A percentile compares a stretch with the other conserved stretches of the same genome.
Conservation (phyloP, 2,888 invertebrate genomes). For the Mystacides longicornis region DNA sequence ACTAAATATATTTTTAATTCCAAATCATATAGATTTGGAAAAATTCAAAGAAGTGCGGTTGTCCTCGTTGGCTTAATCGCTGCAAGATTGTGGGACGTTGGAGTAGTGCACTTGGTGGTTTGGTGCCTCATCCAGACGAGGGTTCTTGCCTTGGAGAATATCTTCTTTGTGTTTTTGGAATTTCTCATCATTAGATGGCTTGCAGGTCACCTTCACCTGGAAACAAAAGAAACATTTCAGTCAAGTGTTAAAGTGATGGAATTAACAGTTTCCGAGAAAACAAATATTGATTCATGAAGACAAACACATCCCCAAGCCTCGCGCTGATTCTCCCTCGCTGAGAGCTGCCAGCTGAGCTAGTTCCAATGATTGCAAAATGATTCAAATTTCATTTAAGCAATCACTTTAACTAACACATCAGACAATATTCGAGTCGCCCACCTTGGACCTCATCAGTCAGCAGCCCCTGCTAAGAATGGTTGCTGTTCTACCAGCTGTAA, state of each 20-base stretch:
- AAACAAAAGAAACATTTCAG: conserved; percentile 23
- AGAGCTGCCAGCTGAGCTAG: background rate
- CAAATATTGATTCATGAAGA: background rate
- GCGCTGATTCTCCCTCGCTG: no score
- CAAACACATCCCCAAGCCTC: no score
- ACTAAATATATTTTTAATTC: no score
- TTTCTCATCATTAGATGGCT: conserved; percentile 35
- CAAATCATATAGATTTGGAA: no score
- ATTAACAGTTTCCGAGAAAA: background rate
- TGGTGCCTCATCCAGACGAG: conserved; percentile 34
- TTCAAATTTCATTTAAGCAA: background rate
- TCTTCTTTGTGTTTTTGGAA: conserved; percentile 35
- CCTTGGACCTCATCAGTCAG: no score
- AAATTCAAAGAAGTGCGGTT: no score
- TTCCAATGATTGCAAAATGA: conserved; percentile 2
- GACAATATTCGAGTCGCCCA: background rate
- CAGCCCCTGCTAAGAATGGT: no score
- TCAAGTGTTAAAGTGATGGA: background rate
- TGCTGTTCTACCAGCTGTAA: no score
- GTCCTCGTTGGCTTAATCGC: no score
- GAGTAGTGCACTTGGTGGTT: conserved; percentile 32
- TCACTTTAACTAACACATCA: conserved; percentile 1
- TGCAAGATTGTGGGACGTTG: conserved; percentile 37
- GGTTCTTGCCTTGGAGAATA: conserved; percentile 40
- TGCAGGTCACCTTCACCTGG: conserved; percentile 38